These are phyloP conservation scores for Dunckerocampus dactyliophorus DNA, from an alignment of 2,113 vertebrate species.

Conservation along the genomic window DNA sequence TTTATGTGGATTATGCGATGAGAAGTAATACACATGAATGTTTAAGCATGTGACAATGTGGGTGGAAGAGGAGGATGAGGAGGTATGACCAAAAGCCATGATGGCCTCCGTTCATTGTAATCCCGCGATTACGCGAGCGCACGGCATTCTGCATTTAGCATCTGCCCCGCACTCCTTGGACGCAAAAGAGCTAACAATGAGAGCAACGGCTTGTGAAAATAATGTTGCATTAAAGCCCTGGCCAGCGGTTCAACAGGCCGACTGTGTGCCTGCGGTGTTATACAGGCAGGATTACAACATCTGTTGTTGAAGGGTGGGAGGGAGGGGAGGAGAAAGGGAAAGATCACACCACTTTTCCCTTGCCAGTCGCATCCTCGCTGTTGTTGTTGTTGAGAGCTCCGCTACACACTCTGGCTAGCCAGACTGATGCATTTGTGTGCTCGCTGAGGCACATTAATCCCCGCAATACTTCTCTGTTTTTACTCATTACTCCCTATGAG, in stretches of 20 bases:
- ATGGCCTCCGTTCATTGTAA: conserved; percentile 41
- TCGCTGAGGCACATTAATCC: conserved; percentile 27
- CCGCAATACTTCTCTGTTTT: conserved; percentile 15
- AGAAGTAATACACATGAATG: too few relatives aligned
- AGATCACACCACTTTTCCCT: conserved; percentile 35
- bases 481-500: conserved; percentile 30
- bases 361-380: conserved; percentile 30
- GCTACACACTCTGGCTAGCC: background rate
- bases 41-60: conserved; percentile 6
- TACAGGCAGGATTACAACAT: conserved; percentile 54
- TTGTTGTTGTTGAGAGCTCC: background rate
- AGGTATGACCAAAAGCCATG: conserved; percentile 16
- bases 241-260: conserved; percentile 32
- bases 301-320: conserved; percentile 44
- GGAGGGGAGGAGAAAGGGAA: conserved; percentile 9
- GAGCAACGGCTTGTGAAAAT: conserved; percentile 54
- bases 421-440: conserved; percentile 30
- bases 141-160: conserved; percentile 32
- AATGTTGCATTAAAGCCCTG: conserved; percentile 49
- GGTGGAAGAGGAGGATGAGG: background rate
- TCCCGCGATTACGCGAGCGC: conserved; percentile 38
- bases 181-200: conserved; percentile 43
- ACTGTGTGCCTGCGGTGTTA: conserved; percentile 34
- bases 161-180: conserved; percentile 35
- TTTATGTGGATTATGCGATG: background rate